Evolutionary conservation across 2,797 vertebrate genomes (phyloP).

Genomic region (Microchirus variegatus): DNA sequence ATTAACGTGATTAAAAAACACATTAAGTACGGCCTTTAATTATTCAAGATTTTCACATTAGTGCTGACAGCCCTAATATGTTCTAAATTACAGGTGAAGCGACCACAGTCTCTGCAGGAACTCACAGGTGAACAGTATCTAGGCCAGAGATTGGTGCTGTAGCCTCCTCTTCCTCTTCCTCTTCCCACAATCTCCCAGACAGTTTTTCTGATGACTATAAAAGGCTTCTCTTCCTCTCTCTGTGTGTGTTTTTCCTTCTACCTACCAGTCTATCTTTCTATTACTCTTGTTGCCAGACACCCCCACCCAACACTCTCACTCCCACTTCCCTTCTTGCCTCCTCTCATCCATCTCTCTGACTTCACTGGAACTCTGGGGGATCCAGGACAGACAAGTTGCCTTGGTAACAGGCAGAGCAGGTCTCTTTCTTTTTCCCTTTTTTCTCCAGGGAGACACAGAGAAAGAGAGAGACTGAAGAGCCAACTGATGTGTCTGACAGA

Average conservation of each 20-base stretch:
- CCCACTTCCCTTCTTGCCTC: constrained; percentile 52
- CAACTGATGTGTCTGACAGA: constrained; percentile 53
- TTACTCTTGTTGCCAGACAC: constrained; percentile 34
- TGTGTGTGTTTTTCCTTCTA: constrained; percentile 29
- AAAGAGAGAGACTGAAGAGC: constrained; percentile 40
- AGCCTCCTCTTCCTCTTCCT: constrained; percentile 42
- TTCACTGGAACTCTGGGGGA: constrained; percentile 80
- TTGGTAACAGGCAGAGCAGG: constrained; percentile 81
- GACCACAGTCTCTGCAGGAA: constrained; percentile 9
- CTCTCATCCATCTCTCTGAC: constrained; percentile 78
- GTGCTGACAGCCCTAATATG: too few species aligned
- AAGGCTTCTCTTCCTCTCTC: constrained; percentile 41
- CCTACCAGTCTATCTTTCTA: constrained; percentile 50
- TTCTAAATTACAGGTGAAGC: too few species aligned
- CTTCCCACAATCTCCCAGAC: constrained; percentile 43
- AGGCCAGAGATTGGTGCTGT: constrained; percentile 21
- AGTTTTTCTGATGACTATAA: constrained; percentile 60
- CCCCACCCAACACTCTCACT: not conserved
- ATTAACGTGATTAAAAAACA: too few species aligned
- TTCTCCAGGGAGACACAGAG: constrained; percentile 24
- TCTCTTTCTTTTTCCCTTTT: constrained; percentile 26
- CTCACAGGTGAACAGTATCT: constrained; percentile 23
- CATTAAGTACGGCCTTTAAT: too few species aligned
- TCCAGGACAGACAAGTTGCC: constrained; percentile 84
- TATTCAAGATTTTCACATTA: too few species aligned